Percentiles rank a stretch among this genome's conserved stretches.
phyloP scores from a whole-genome alignment of 2,113 vertebrate species.

The Peromyscus maniculatus region DNA sequence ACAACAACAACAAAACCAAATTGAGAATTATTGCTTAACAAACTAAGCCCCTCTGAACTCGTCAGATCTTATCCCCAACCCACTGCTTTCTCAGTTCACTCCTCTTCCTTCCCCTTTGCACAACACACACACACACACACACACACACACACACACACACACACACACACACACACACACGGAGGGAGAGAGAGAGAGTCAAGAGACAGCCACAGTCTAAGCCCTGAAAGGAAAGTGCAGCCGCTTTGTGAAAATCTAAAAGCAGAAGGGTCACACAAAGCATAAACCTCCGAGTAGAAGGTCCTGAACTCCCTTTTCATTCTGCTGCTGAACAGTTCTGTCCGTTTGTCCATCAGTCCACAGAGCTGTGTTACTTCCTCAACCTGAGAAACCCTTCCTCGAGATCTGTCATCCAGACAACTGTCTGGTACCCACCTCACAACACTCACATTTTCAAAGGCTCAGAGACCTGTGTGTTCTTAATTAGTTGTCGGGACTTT shows the following conservation, averaged over 20 bases:
- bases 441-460: background rate
- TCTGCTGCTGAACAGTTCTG: background rate
- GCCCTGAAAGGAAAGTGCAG: background rate
- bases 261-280: too few relatives aligned
- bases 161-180: background rate
- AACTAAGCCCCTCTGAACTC: background rate
- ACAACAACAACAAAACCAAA: background rate
- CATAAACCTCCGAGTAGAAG: background rate
- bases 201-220: background rate
- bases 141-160: background rate
- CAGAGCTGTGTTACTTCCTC: background rate
- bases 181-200: too few relatives aligned
- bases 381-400: background rate
- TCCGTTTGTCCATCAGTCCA: background rate
- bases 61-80: background rate
- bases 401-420: background rate
- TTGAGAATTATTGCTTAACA: background rate
- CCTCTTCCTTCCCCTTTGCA: constrained; percentile 85
- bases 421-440: background rate
- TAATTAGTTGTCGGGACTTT: background rate
- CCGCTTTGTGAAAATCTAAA: background rate
- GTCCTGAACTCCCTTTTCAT: background rate
- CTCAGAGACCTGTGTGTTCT: background rate
- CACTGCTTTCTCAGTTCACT: constrained; percentile 78
- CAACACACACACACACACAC: background rate